These are phyloP conservation scores for Zosterops pallidus DNA, from an alignment of 2,113 vertebrate species.

Conservation along the genomic window DNA sequence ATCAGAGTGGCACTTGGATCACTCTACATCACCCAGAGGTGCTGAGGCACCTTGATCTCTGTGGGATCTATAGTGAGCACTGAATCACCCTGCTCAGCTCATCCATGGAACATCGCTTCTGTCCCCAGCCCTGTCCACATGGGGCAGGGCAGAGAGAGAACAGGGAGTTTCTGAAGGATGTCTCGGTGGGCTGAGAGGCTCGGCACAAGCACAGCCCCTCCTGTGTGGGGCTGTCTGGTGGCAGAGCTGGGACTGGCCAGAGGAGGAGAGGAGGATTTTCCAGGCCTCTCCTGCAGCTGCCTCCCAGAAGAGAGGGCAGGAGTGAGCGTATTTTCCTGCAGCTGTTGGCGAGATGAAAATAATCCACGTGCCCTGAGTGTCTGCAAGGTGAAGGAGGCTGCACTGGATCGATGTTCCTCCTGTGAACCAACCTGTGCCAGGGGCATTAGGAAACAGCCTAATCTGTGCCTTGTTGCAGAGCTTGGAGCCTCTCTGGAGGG, in stretches of 20 bases:
- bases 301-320: background rate
- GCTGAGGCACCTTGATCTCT: background rate
- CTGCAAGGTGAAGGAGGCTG: background rate
- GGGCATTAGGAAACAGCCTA: background rate
- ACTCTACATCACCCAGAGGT: background rate
- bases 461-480: background rate
- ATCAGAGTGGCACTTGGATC: background rate
- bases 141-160: background rate
- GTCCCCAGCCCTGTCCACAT: rapidly evolving
- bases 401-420: rapidly evolving
- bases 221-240: rapidly evolving
- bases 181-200: background rate
- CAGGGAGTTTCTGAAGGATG: background rate
- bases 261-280: background rate
- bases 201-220: background rate
- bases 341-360: background rate
- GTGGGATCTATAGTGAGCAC: background rate
- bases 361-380: rapidly evolving
- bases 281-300: background rate
- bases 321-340: background rate
- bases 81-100: background rate
- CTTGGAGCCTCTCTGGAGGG: rapidly evolving
- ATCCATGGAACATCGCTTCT: background rate
- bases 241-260: background rate
- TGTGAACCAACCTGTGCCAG: rapidly evolving